Percentiles rank a stretch among this genome's conserved stretches.
These are phyloP conservation scores for Molanna angustata DNA, from an alignment of 2,888 invertebrate species.

Conservation along the genomic window DNA sequence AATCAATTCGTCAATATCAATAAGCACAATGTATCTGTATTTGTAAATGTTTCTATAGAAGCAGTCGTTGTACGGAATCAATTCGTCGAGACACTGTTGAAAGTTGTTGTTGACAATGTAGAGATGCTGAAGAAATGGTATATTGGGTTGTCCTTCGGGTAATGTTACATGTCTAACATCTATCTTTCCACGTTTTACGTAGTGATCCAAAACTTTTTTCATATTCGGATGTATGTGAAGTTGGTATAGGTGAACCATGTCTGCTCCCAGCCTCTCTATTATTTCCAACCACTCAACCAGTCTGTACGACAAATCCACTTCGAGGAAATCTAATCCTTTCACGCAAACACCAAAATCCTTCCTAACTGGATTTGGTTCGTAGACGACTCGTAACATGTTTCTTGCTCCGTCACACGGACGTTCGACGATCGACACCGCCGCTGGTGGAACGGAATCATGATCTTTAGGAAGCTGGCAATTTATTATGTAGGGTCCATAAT, in stretches of 20 bases:
- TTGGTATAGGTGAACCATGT: slow-evolving; percentile 88
- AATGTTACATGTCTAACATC: slow-evolving; percentile 77
- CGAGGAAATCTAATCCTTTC: slow-evolving; percentile 89
- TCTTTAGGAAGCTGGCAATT: slow-evolving; percentile 87
- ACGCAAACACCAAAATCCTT: slow-evolving; percentile 90
- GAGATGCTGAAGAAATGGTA: slow-evolving; percentile 82
- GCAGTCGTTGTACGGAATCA: slow-evolving; percentile 95
- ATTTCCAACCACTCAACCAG: slow-evolving; percentile 94
- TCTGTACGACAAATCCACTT: slow-evolving; percentile 85
- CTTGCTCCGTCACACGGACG: slow-evolving; percentile 80
- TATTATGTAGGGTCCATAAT: slow-evolving; percentile 86
- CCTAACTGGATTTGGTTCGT: slow-evolving; percentile 67
- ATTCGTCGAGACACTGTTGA: slow-evolving; percentile 90
- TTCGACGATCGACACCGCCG: slow-evolving; percentile 75
- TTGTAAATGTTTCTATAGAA: slow-evolving; percentile 88
- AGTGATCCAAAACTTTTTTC: slow-evolving; percentile 71
- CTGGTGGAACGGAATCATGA: slow-evolving; percentile 41
- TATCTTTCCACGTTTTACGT: slow-evolving; percentile 63
- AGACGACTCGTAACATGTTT: slow-evolving; percentile 79
- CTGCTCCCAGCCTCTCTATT: slow-evolving; percentile 79
- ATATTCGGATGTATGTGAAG: slow-evolving; percentile 88
- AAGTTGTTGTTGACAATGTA: slow-evolving; percentile 87
- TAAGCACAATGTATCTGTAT: slow-evolving; percentile 81
- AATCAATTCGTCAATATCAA: slow-evolving; percentile 93
- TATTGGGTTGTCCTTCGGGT: slow-evolving; percentile 87